Conservation (phyloP, 2,113 vertebrate species). For the Ariopsis seemanni region DNA sequence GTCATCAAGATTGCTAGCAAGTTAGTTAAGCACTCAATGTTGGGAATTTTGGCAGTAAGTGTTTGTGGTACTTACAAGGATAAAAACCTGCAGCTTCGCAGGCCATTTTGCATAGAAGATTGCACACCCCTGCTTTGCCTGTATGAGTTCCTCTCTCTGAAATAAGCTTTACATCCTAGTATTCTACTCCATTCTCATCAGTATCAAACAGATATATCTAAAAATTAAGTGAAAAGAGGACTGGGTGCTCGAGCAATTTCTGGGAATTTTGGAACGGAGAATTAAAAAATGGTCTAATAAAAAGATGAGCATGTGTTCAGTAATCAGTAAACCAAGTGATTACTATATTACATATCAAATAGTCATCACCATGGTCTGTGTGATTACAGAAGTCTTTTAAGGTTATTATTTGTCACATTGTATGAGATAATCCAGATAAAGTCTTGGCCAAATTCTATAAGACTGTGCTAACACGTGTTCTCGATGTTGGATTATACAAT, state of each 20-base stretch:
- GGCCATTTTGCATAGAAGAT: background rate
- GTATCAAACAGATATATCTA: background rate
- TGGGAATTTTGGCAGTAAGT: background rate
- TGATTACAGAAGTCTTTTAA: background rate
- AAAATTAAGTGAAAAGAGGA: background rate
- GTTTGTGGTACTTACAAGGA: background rate
- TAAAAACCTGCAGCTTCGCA: background rate
- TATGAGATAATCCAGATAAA: background rate
- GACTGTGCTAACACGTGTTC: background rate
- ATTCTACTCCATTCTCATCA: slow-evolving; percentile 2
- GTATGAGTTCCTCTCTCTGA: slow-evolving; percentile 40
- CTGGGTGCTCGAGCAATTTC: background rate
- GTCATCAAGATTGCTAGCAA: background rate
- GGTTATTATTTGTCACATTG: background rate
- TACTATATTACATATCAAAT: background rate
- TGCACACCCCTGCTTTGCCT: background rate
- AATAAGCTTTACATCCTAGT: slow-evolving; percentile 2
- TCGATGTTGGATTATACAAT: background rate
- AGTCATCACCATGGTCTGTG: background rate
- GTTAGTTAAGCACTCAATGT: background rate
- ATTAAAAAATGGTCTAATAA: background rate
- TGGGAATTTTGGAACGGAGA: background rate
- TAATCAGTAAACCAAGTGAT: background rate
- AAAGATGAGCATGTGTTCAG: background rate
- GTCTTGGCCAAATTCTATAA: background rate